Evolutionary conservation across 2,888 invertebrate genomes (phyloP).

Genomic region (Platycheirus albimanus): DNA sequence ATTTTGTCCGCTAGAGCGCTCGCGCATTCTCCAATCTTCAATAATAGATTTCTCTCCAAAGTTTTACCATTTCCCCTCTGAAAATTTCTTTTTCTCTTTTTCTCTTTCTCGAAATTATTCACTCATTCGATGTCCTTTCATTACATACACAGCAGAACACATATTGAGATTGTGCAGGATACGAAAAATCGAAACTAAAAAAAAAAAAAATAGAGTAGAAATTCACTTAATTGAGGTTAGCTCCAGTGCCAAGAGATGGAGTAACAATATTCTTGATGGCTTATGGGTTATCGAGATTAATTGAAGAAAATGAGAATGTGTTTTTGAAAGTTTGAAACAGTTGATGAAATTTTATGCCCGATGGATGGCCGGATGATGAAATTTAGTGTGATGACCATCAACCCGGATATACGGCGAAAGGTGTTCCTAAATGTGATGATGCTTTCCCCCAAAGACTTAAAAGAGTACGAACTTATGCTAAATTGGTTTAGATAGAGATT

Average conservation of each 20-base stretch:
- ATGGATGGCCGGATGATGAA: slow-evolving; percentile 44
- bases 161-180: slow-evolving; percentile 1
- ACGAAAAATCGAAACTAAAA: background rate
- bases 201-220: slow-evolving; percentile 9
- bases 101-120: slow-evolving; percentile 14
- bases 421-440: slow-evolving; percentile 6
- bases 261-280: background rate
- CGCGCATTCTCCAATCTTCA: slow-evolving; percentile 43
- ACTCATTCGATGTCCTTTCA: background rate
- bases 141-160: background rate
- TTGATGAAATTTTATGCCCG: slow-evolving; percentile 44
- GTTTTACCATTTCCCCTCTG: background rate
- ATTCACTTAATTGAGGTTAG: slow-evolving; percentile 49
- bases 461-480: background rate
- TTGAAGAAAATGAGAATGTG: slow-evolving; percentile 6
- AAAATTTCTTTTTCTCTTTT: slow-evolving; percentile 1
- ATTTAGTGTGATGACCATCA: slow-evolving; percentile 19
- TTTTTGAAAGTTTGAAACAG: slow-evolving; percentile 43
- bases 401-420: background rate
- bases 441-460: background rate
- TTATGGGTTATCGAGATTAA: background rate
- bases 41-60: slow-evolving; percentile 37
- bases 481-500: slow-evolving; percentile 2
- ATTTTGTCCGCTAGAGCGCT: slow-evolving; percentile 36
- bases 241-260: slow-evolving; percentile 10